Conservation (phyloP, 2,113 vertebrate species). For the Microcebus lehilahytsara region DNA sequence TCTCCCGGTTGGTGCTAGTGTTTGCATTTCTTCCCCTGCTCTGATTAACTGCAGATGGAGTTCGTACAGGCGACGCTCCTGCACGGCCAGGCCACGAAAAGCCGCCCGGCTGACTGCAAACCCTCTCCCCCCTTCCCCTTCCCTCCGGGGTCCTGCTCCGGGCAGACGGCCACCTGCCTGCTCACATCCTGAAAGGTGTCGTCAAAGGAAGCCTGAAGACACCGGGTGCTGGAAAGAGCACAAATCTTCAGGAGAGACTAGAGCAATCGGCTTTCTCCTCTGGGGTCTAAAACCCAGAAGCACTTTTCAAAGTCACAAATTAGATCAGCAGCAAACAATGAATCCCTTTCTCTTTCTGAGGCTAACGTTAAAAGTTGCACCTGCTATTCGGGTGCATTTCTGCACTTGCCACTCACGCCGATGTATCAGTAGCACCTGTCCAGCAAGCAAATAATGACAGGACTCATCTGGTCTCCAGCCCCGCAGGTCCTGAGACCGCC, state of each 20-base stretch:
- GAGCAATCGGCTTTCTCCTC: background rate
- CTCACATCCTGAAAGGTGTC: background rate
- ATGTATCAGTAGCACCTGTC: background rate
- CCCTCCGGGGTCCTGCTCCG: background rate
- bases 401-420: too few relatives aligned
- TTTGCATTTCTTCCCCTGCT: background rate
- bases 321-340: background rate
- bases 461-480: background rate
- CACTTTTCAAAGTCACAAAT: background rate
- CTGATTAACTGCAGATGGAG: background rate
- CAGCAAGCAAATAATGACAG: background rate
- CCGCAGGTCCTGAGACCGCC: background rate
- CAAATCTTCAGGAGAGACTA: background rate
- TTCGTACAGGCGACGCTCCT: background rate
- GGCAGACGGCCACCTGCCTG: background rate
- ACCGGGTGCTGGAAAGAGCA: background rate
- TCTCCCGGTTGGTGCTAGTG: background rate
- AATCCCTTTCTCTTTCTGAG: background rate
- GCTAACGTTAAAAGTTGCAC: slow-evolving; percentile 36
- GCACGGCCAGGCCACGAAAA: background rate
- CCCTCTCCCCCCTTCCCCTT: background rate
- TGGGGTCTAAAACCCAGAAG: background rate
- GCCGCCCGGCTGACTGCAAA: background rate
- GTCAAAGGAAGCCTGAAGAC: background rate
- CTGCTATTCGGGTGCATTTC: too few relatives aligned